Base-by-base conservation (phyloP, 2,113 vertebrate genomes). In the Centrocercus urophasianus region DNA sequence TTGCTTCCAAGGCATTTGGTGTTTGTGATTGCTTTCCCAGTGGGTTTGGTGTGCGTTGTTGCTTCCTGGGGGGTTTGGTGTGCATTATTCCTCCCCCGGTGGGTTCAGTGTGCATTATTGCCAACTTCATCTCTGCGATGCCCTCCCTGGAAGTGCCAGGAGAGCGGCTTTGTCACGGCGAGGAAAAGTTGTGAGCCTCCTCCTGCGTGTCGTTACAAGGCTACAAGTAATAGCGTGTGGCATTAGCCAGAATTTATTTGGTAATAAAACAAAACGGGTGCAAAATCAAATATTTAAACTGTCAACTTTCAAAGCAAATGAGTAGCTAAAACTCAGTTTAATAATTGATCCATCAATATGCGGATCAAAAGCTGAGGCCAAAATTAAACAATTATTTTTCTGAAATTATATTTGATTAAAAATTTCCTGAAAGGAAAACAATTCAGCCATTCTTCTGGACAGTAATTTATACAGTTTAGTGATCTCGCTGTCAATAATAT, bases 401-500 rank as follows among this genome's bases (percentile, higher is more conserved):
- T 94, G 97, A 97, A 97, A 95, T 97, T 94, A 97, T 93, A 97
- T 97, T 98, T 97, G 97, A 97, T 98, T 98, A 97, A 97, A 93
- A 89, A 96, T 97, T 98, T 95, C 63, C 97, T 94, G 97, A 98
- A 98, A 97, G 97, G 66, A 97, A 97, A 97, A 94, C 97, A 98
- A 97, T 98, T 96, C 97, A 96, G 95, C 94, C 95, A 96, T 97
- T 97, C 97, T 97, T 95, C 96, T 96, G 95, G 96, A 91, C 83
- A 96, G 97, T 97, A 97, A 98, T 98, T 98, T 98, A 97, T 98
- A 97, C 95, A 96, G 98, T 96, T 98, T 98, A 98, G 96, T 96
- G 97, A 98, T 98, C 96, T 97, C 59, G 96, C 97, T 98, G 98
- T 98, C 98, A 98, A 98, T 98, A 98, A 97, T 87, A 96, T 92